Evolutionary conservation across 2,797 vertebrate species (phyloP), one percentile per base, ranked within the genome.

Genomic region (Delichon dasypus): DNA sequence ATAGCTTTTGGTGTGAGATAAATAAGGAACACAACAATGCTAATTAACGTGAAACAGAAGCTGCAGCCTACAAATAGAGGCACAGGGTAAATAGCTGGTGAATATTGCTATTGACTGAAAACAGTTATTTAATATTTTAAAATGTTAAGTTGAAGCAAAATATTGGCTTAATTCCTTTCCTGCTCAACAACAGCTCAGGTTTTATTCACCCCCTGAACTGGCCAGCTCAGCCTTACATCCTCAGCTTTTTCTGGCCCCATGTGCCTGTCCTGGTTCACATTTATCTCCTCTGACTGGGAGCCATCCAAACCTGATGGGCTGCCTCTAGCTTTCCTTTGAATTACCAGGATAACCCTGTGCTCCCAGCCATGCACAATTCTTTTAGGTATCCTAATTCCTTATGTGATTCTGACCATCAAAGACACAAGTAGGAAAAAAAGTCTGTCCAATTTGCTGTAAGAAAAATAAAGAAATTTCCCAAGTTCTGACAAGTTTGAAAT

Each of bases 151-250:
- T 66, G 13, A 38, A 64, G 36, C 13, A 84, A 84, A 81, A 57
- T 57, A 32, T 25, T 64, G 26, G 42, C 16, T 80, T 74, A 10
- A 5, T 74, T 88, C 20, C 25, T 74, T 79, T 80, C 7, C 55
- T 80, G 25, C 36, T 80, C 48, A 71, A 25, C 6, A 47, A 0
- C 11, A 80, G 15, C 48, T 67, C 19, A 30, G 32, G 18, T 58
- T 80, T 83, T 57, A 64, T 30, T 38, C n/a, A 1, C 4, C 2
- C 18, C 5, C 1, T 47, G 47, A 47, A 27, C 17, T 10, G 13
- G 7, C 8, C n/a, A 65, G 22, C 29, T 79, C 44, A 61, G 47
- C 18, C 1, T 1, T 11, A 50, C 0, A 0, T 32, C 55, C 32
- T 79, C 44, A 85, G 16, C 29, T 45, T 44, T 32, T 29, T 79